These are phyloP conservation scores for Salvelinus alpinus DNA, from an alignment of 2,113 vertebrate species.

Conservation along the genomic window DNA sequence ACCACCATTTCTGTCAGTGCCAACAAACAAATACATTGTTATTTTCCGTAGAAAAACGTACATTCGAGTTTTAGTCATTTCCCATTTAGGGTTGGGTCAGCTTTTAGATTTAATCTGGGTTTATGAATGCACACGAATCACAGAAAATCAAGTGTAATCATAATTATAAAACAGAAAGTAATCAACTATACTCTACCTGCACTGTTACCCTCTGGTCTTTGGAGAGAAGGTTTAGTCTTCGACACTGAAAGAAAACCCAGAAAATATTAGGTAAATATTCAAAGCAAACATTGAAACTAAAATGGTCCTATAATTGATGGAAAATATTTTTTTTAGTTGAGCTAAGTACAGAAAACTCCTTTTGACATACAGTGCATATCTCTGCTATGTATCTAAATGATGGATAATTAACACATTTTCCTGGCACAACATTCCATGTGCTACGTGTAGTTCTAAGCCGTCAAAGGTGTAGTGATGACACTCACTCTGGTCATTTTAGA, in stretches of 20 bases:
- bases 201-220: conserved; percentile 83
- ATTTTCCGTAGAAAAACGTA: conserved; percentile 60
- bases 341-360: too few species aligned
- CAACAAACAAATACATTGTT: conserved; percentile 59
- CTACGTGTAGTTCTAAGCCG: too few species aligned
- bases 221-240: conserved; percentile 76
- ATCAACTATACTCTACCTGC: conserved; percentile 60
- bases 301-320: conserved; percentile 19
- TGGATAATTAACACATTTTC: too few species aligned
- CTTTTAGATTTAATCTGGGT: conserved; percentile 58
- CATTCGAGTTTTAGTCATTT: conserved; percentile 62
- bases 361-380: too few species aligned
- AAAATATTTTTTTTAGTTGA: not conserved
- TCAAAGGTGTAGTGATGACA: too few species aligned
- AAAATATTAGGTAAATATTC: not conserved
- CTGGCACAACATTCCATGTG: too few species aligned
- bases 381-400: too few species aligned
- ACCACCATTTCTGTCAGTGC: conserved; percentile 32
- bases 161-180: conserved; percentile 46
- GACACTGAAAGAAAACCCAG: conserved; percentile 73
- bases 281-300: not conserved
- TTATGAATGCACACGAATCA: conserved; percentile 56
- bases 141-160: conserved; percentile 51
- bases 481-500: not conserved
- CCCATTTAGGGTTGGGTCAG: conserved; percentile 60